These are phyloP conservation scores for Oreochromis mossambicus DNA, from an alignment of 2,797 vertebrate species.

Conservation along the genomic window DNA sequence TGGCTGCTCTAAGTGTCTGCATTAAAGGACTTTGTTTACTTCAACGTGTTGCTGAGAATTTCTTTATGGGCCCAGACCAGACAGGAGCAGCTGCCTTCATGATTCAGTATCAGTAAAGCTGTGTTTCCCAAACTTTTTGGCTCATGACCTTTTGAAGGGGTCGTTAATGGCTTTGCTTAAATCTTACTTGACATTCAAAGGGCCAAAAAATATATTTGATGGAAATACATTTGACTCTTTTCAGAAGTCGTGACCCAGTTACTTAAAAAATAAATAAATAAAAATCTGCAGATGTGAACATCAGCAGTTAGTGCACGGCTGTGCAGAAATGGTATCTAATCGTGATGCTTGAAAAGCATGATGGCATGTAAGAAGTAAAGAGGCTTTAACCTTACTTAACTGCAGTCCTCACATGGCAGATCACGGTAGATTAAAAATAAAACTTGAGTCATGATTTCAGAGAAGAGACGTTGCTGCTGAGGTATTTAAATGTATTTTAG, in stretches of 20 bases:
- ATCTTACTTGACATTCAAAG: not conserved
- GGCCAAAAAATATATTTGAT: not conserved
- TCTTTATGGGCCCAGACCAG: not conserved
- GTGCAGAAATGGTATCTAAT: not conserved
- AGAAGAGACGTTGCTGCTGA: not conserved
- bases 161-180: not conserved
- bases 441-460: not conserved
- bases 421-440: not conserved
- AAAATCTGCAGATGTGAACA: not conserved
- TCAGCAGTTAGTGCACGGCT: not conserved
- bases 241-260: not conserved
- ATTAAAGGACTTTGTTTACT: not conserved
- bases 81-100: not conserved
- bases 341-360: not conserved
- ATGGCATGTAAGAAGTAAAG: not conserved
- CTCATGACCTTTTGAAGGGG: fast-evolving
- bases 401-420: not conserved
- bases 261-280: not conserved
- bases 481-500: not conserved
- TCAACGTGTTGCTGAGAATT: not conserved
- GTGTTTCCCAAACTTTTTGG: not conserved
- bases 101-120: not conserved
- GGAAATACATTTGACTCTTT: not conserved
- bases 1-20: not conserved
- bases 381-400: not conserved